A percentile compares a stretch with the other conserved stretches of the same genome.
Conservation (phyloP, 2,113 vertebrate species). For the Pseudopipra pipra region DNA sequence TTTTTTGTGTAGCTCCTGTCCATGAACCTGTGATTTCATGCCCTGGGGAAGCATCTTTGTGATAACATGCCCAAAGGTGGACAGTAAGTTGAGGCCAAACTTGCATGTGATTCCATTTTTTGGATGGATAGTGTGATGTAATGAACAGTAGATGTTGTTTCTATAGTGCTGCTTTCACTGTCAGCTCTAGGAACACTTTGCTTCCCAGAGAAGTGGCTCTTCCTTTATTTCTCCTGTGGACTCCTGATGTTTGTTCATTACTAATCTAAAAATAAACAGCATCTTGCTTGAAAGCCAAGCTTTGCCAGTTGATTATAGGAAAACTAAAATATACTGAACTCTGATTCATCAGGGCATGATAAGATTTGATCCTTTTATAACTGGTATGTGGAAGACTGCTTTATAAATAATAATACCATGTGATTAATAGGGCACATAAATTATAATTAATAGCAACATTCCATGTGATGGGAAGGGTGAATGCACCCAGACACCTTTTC, state of each 20-base stretch:
- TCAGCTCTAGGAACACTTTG: not conserved
- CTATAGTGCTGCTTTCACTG: not conserved
- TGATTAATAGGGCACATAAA: not conserved
- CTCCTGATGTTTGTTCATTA: not conserved
- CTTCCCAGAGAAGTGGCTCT: not conserved
- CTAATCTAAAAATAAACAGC: not conserved
- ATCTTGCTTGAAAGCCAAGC: not conserved
- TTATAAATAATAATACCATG: not conserved
- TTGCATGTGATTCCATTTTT: not conserved
- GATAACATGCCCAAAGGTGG: not conserved
- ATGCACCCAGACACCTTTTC: not conserved
- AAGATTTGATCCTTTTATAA: slow-evolving; percentile 5
- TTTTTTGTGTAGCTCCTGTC: not conserved
- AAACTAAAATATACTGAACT: not conserved
- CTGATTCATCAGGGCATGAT: not conserved
- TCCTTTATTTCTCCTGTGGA: not conserved
- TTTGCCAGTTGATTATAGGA: not conserved
- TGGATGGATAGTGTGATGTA: not conserved
- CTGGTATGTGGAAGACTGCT: not conserved
- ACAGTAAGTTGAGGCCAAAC: not conserved
- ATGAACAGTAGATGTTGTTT: not conserved
- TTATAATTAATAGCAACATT: slow-evolving; percentile 7
- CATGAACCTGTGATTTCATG: not conserved
- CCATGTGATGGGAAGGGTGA: not conserved
- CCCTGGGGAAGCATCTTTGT: not conserved